Conservation (phyloP, 2,797 vertebrate genomes). For the Hoplostethus atlanticus region DNA sequence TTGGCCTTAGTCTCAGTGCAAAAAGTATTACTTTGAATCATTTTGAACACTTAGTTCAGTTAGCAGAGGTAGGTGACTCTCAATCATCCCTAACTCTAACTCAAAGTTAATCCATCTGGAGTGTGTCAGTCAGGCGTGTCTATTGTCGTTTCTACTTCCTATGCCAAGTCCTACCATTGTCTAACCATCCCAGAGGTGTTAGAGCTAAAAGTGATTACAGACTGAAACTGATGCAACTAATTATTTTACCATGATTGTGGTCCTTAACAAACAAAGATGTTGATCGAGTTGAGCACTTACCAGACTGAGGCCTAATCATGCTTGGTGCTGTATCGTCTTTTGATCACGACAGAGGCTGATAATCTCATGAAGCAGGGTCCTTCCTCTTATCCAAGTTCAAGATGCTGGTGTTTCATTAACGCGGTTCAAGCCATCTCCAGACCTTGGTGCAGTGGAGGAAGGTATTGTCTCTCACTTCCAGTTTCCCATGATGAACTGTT, state of each 20-base stretch:
- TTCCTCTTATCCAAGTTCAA: constrained; percentile 72
- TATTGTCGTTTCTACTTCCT: constrained; percentile 21
- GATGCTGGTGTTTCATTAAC: constrained; percentile 71
- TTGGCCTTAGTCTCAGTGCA: constrained; percentile 3
- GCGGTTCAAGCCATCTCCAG: constrained; percentile 59
- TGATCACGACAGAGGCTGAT: constrained; percentile 82
- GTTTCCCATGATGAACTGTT: constrained; percentile 84
- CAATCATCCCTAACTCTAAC: constrained; percentile 24
- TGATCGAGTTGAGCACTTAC: constrained; percentile 50
- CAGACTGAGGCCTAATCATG: constrained; percentile 58
- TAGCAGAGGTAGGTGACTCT: constrained; percentile 2
- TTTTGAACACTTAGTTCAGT: background rate
- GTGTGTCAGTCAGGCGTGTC: constrained; percentile 22
- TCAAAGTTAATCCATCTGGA: constrained; percentile 30
- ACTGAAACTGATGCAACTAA: constrained; percentile 51
- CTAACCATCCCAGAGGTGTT: constrained; percentile 30
- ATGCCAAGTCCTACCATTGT: constrained; percentile 41
- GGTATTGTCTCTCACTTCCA: constrained; percentile 88
- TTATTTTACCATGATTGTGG: constrained; percentile 62
- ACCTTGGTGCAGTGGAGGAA: constrained; percentile 66
- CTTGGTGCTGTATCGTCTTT: constrained; percentile 62
- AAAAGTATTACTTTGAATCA: constrained; percentile 3
- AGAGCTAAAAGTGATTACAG: constrained; percentile 7
- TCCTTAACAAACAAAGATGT: constrained; percentile 41
- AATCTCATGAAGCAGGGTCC: constrained; percentile 73